Evolutionary conservation across 2,888 invertebrate genomes (phyloP), one percentile per base, ranked within the genome.

Genomic region (Spisula subtruncata): DNA sequence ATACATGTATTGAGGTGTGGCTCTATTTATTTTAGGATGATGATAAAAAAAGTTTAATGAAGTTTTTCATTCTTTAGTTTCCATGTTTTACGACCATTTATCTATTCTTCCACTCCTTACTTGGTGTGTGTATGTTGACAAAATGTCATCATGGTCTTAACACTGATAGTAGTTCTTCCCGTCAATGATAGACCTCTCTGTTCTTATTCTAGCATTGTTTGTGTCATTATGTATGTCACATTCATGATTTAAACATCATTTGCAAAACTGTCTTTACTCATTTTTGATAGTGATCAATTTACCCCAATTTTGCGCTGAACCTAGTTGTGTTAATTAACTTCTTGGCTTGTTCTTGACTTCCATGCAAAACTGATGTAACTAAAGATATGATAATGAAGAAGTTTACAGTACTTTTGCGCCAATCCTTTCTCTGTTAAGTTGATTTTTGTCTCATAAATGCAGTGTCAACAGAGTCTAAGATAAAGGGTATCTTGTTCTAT

Each of bases 391-490:
- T 51, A 12, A 51, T 12, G 51, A 16, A 1, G 51, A 12, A 51
- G 51, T 12, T 51, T 41, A 51, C 51, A 51, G 14, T 51, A 51
- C 10, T 51, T 51, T 51, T 51, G 51, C 51, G 16, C 51, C 51
- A 14, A 51, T 14, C 51, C 51, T 12, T 16, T 12, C n/a, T 5
- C n/a, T 25, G 60, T 66, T 66, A n/a, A 51, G 51, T 51, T 66
- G 60, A 66, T 66, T 66, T 66, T 25, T 66, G 60, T 66, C 60
- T 66, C 60, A 66, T 66, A 66, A 66, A 66, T 66, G 60, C 60
- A 25, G 51, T 66, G 25, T 66, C 25, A 66, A 66, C 60, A 25
- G 10, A 25, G 60, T 25, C 25, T 25, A 4, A 66, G 60, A 66
- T 66, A 66, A 66, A 66, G 60, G 60, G n/a, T 66, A 66, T 66